Conservation (phyloP, 2,888 invertebrate species). For the Diachrysia chrysitis region DNA sequence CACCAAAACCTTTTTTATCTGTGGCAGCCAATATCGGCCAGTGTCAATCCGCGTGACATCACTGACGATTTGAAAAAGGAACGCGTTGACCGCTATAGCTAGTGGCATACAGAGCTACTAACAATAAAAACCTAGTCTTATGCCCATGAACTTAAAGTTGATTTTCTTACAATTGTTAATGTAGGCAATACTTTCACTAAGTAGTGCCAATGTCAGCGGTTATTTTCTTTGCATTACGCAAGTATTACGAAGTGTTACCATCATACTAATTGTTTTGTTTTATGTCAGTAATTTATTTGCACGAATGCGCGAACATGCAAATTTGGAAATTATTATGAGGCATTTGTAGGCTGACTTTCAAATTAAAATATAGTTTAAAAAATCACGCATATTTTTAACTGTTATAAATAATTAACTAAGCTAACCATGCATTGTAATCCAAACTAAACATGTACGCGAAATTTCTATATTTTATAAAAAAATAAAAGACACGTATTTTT, state of each 20-base stretch:
- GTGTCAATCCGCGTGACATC: conserved; percentile 62
- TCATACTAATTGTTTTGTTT: background rate
- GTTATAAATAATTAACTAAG: too few relatives aligned
- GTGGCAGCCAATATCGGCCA: conserved; percentile 53
- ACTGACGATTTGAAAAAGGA: conserved; percentile 64
- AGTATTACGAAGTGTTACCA: conserved; percentile 38
- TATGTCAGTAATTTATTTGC: background rate
- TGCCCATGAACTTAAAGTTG: conserved; percentile 26
- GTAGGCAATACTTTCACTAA: conserved; percentile 80
- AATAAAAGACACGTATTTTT: too few relatives aligned
- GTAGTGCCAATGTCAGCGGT: conserved; percentile 85
- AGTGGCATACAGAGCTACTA: conserved; percentile 44
- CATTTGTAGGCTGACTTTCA: too few relatives aligned
- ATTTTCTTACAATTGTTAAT: conserved; percentile 35
- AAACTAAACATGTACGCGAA: too few relatives aligned
- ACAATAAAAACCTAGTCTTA: conserved; percentile 38
- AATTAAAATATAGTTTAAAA: too few relatives aligned
- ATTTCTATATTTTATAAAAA: too few relatives aligned
- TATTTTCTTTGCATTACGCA: conserved; percentile 82
- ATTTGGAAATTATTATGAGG: too few relatives aligned
- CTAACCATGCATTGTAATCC: too few relatives aligned
- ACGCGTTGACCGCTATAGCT: conserved; percentile 67
- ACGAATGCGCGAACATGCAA: too few relatives aligned
- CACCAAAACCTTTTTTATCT: conserved; percentile 48
- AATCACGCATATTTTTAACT: too few relatives aligned